phyloP scores from a whole-genome alignment of 2,888 invertebrate genomes.

The Drosophila nigricruria region DNA sequence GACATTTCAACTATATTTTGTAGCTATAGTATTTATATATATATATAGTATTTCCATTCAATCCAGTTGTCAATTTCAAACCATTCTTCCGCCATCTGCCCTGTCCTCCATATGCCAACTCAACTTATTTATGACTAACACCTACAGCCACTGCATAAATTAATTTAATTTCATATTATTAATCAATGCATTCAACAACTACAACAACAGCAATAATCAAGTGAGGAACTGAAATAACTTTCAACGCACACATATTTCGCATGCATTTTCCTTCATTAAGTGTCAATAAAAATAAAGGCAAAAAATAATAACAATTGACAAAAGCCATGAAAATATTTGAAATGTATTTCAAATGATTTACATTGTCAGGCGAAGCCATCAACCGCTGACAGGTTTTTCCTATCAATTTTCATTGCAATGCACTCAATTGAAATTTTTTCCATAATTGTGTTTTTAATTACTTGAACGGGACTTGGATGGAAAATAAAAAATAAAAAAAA shows the following conservation, averaged over 20 bases:
- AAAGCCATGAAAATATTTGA: constrained; percentile 30
- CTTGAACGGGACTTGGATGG: constrained; percentile 46
- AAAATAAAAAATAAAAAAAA: constrained; percentile 10
- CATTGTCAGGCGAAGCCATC: constrained; percentile 12
- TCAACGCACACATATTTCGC: constrained; percentile 1
- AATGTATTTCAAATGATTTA: constrained; percentile 56
- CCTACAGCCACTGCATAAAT: background rate
- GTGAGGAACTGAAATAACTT: background rate
- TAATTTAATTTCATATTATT: constrained; percentile 4
- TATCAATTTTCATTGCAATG: constrained; percentile 24
- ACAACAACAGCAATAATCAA: background rate
- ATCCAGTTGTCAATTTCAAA: no score
- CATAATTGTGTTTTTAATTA: constrained; percentile 14
- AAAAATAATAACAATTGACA: constrained; percentile 27
- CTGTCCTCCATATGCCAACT: background rate
- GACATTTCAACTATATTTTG: background rate
- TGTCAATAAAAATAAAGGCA: constrained; percentile 39
- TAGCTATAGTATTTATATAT: background rate
- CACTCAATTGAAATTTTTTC: constrained; percentile 1
- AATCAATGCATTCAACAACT: background rate
- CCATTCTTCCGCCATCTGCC: background rate
- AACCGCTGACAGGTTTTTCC: constrained; percentile 21
- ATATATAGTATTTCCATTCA: no score
- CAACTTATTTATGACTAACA: constrained; percentile 3
- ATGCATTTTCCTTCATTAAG: constrained; percentile 55